Conservation (phyloP, 2,797 vertebrate species). For the Vultur gryphus region DNA sequence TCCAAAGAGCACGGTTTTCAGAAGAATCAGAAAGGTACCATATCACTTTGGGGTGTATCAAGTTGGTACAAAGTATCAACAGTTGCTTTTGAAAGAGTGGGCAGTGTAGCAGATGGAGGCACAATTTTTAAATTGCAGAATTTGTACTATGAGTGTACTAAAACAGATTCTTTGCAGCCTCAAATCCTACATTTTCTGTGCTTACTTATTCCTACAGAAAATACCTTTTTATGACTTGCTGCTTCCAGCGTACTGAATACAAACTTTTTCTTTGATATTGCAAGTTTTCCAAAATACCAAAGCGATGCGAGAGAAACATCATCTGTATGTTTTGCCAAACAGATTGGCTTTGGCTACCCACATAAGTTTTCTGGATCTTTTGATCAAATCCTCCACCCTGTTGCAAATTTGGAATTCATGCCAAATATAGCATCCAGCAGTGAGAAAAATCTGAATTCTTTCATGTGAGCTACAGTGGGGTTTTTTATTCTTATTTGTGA, state of each 20-base stretch:
- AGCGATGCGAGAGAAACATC: slow-evolving; percentile 45
- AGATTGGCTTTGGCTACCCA: slow-evolving; percentile 65
- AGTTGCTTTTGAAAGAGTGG: background rate
- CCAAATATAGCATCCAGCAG: slow-evolving; percentile 61
- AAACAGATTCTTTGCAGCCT: background rate
- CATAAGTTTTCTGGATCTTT: slow-evolving; percentile 67
- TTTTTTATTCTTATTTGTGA: slow-evolving; percentile 36
- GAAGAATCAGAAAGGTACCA: background rate
- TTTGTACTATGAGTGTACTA: background rate
- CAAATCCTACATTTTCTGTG: background rate
- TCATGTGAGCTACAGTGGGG: slow-evolving; percentile 31
- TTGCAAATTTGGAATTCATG: slow-evolving; percentile 50
- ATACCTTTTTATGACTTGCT: background rate
- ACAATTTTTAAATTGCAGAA: background rate
- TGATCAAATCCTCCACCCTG: slow-evolving; percentile 63
- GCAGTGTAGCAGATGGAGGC: background rate
- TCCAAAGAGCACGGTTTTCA: background rate
- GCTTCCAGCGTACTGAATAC: background rate
- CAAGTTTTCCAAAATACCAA: slow-evolving; percentile 60
- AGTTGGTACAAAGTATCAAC: background rate
- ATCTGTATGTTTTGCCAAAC: slow-evolving; percentile 57
- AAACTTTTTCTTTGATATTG: slow-evolving; percentile 52
- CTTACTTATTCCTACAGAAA: background rate
- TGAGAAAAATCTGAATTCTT: slow-evolving; percentile 62
- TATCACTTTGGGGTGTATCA: background rate